Evolutionary conservation across 2,113 vertebrate genomes (phyloP).

Genomic region (Ciconia maguari): DNA sequence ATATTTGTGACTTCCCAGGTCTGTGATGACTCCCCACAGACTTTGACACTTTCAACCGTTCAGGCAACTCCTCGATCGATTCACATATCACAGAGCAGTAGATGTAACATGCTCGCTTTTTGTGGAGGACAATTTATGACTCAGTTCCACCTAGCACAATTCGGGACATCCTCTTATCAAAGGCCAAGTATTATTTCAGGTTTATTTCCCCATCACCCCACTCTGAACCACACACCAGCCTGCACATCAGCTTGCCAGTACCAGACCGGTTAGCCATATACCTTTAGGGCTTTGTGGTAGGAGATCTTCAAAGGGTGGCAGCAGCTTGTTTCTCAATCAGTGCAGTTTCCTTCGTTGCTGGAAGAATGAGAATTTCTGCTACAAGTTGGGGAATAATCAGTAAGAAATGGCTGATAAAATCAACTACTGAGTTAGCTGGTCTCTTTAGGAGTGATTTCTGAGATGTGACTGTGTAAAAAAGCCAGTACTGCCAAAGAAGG

Average conservation of each 20-base stretch:
- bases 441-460: background rate
- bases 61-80: background rate
- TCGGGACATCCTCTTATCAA: background rate
- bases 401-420: background rate
- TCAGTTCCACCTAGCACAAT: background rate
- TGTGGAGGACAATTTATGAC: background rate
- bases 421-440: background rate
- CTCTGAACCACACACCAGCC: background rate
- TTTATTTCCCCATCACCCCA: background rate
- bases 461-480: background rate
- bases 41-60: background rate
- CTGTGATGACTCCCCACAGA: background rate
- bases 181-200: background rate
- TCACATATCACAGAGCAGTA: background rate
- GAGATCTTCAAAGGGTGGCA: background rate
- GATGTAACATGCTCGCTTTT: accelerated
- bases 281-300: background rate
- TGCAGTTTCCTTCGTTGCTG: background rate
- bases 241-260: background rate
- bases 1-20: background rate
- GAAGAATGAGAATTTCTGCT: background rate
- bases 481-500: background rate
- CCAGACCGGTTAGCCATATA: background rate
- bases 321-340: background rate
- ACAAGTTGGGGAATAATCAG: background rate